These are phyloP conservation scores for Neodon shergylaensis DNA, from an alignment of 2,113 vertebrate species.

Conservation along the genomic window DNA sequence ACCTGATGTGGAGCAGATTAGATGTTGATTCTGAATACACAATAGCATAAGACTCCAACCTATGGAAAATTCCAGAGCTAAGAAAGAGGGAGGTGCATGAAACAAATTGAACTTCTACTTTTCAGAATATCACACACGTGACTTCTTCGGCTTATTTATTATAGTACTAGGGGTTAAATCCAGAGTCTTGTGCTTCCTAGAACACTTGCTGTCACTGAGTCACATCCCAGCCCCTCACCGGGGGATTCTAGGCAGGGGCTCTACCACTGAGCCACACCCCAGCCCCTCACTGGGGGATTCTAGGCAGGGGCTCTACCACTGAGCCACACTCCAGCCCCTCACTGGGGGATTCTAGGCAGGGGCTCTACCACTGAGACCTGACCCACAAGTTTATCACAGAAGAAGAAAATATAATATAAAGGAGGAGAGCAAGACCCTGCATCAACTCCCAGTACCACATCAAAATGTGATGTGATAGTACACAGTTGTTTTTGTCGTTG, in stretches of 20 bases:
- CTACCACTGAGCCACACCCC: neutral
- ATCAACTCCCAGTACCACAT: neutral
- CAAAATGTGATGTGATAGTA: neutral
- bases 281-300: neutral
- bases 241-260: neutral
- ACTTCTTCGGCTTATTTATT: neutral
- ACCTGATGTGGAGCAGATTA: fast-evolving
- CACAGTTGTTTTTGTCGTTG: neutral
- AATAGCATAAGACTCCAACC: neutral
- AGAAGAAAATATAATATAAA: neutral
- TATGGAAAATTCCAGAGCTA: neutral
- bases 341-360: neutral
- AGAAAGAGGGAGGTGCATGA: neutral
- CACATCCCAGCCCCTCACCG: neutral
- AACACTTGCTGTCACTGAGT: neutral
- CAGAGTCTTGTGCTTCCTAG: neutral
- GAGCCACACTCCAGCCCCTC: neutral
- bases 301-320: neutral
- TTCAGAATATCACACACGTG: neutral
- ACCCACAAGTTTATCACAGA: neutral
- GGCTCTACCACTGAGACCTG: too few species aligned
- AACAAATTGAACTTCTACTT: neutral
- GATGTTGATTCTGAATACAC: neutral
- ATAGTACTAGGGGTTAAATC: neutral
- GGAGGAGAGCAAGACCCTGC: neutral